Evolutionary conservation across 2,113 vertebrate species (phyloP), one percentile per base, ranked within the genome.

Genomic region (Scalopus aquaticus): DNA sequence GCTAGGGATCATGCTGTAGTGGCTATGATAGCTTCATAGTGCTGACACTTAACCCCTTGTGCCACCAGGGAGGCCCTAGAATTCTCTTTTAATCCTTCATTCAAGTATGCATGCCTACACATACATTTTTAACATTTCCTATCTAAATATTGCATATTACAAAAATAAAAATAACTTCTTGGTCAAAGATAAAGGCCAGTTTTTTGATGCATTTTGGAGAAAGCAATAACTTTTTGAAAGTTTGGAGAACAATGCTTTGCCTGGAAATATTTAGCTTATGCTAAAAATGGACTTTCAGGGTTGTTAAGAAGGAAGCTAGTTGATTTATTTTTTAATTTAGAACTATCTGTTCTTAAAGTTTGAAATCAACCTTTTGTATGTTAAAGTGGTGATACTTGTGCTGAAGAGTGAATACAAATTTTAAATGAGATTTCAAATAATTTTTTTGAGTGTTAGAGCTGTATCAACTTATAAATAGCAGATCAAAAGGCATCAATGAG

Each of bases 91-190:
- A 77, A 82, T 93, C 72, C 6, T 16, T 85, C 11, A 89, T 86
- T 93, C 9, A 93, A 17, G 24, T 62, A 42, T 5, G 46, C 51
- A 39, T 62, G 3, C 16, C 19, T 73, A 1, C 2, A 90, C 15
- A 54, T 12, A 73, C 2, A 73, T 56, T 78, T 81, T 91, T 69
- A 74, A 6, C 16, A 92, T 35, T 78, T 2, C 6, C 19, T 89
- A 64, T n/a, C 1, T 51, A 93, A 83, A 86, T 74, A 93, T 79
- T 93, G 17, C 30, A 91, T 88, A 69, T 37, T 82, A 42, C 3
- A 62, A 28, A 78, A 88, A 32, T 11, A 73, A 73, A 92, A 82
- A 51, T 13, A 32, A 28, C 69, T 74, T 86, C 10, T 81, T 86
- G 12, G 15, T 62, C 19, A 80, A 85, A 85, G 24, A 64, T 58